Evolutionary conservation across 2,888 invertebrate species (phyloP), one percentile per base, ranked within the genome.

Genomic region (Cyaniris semiargus): DNA sequence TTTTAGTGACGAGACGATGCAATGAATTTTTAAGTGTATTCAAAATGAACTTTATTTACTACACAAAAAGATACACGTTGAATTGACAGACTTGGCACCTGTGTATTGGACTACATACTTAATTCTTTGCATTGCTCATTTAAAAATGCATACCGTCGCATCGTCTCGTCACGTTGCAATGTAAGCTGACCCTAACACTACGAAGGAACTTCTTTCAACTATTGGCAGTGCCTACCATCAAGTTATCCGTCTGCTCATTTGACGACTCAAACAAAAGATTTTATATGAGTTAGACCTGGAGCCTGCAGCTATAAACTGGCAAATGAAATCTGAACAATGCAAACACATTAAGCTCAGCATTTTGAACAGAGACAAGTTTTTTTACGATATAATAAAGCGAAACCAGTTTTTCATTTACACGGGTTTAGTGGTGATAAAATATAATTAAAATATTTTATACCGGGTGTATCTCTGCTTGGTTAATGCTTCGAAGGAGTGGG

Each of bases 371-470:
- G 91, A 91, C 90, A 93, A 93, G 92, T 92, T 93, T 92, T 83
- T 91, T 94, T 93, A 93, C 90, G 93, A 90, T 91, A 92, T 89
- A 90, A 92, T 92, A 91, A 92, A 92, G 88, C 88, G 87, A 86
- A 89, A 90, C 89, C 91, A 89, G 93, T 93, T 94, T 94, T 94
- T 94, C 93, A 94, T 94, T 94, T 93, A 93, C 93, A 93, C 91
- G 86, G 88, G 88, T 93, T 92, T 93, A 93, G 93, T 92, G 90
- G 90, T 87, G 86, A 90, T 94, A 93, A 94, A 94, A 93, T 93
- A 93, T 94, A 94, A 94, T 94, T 94, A 94, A 93, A 94, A 94
- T 94, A 94, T 93, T 94, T 93, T 93, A 92, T 91, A 90, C 89
- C 84, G 84, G 83, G 84, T 87, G 88, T 91, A 91, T 92, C 91